Evolutionary conservation across 2,888 invertebrate species (phyloP), one percentile per base, ranked within the genome.

Genomic region (Sialis fuliginosa): DNA sequence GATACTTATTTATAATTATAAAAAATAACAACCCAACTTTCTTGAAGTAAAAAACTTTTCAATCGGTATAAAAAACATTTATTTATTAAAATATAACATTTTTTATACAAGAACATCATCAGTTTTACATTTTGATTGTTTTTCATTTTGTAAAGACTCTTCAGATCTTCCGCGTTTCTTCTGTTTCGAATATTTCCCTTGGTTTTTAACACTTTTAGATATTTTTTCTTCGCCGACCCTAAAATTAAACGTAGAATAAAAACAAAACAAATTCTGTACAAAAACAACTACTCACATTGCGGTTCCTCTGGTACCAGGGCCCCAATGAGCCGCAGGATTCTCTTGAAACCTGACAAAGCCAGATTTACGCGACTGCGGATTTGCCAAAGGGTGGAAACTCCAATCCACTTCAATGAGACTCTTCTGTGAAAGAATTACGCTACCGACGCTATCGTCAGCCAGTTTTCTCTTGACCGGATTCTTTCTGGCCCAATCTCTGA

Each of bases 281-380:
- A 40, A 34, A 50, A 48, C 3, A 47, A 39, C 33, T 33, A 63
- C 74, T 68, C 63, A 86, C 85, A 85, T 87, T 12, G 82, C 77
- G 13, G 75, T 79, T 1, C 88, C 78, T 54, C 80, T 72, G 0
- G 82, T 77, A 43, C 92, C 93, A 0, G 96, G 95, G 1, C 96
- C 95, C 95, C 95, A 96, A 63, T 81, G 70, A 0, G 81, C 77
- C 32, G 79, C 67, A 0, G 95, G 95, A 68, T 96, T 96, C 54
- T 72, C 72, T 62, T 90, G 93, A 65, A 85, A 93, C 39, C 96
- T 69, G 1, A 86, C 68, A 22, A 84, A 65, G 0, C 83, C 79
- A 46, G 74, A 70, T 52, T 75, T 72, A 6, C 86, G 73, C 33
- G 91, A 92, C 42, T 65, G 62, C 0, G 93, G 92, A 66, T 90